A percentile compares a stretch with the other conserved stretches of the same genome.
These are phyloP conservation scores for Scolopax rusticola DNA, from an alignment of 2,797 vertebrate genomes.

Conservation along the genomic window DNA sequence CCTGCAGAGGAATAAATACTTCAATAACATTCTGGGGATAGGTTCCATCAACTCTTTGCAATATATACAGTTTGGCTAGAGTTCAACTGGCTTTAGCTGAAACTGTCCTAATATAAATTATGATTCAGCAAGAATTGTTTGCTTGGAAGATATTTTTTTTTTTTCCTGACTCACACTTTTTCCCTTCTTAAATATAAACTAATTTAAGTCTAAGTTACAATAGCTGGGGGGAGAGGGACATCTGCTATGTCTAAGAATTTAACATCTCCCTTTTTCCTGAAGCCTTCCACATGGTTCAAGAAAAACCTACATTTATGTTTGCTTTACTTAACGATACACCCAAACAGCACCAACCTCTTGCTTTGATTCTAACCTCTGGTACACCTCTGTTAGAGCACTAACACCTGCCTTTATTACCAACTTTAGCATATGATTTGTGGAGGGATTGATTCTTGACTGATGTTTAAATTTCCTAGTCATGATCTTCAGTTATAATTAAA, in stretches of 20 bases:
- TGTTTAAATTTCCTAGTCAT: neutral
- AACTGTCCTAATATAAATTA: neutral
- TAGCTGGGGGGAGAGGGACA: neutral
- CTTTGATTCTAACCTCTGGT: neutral
- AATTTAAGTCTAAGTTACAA: neutral
- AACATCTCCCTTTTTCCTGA: neutral
- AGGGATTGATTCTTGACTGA: neutral
- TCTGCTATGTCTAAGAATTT: neutral
- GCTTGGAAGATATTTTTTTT: neutral
- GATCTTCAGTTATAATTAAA: neutral
- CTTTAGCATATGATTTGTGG: neutral
- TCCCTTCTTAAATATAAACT: neutral
- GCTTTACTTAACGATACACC: neutral
- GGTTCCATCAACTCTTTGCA: neutral
- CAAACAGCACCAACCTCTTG: neutral
- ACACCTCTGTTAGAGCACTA: neutral
- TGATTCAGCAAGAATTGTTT: neutral
- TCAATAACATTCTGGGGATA: neutral
- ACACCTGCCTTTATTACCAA: neutral
- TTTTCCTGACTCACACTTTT: too few species aligned
- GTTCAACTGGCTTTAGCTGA: neutral
- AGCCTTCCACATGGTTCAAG: neutral
- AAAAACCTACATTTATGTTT: neutral
- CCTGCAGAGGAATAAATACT: neutral
- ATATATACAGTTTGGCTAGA: neutral